Base-by-base conservation (phyloP, 2,888 invertebrate species). In the Drosophila paramelanica region DNA sequence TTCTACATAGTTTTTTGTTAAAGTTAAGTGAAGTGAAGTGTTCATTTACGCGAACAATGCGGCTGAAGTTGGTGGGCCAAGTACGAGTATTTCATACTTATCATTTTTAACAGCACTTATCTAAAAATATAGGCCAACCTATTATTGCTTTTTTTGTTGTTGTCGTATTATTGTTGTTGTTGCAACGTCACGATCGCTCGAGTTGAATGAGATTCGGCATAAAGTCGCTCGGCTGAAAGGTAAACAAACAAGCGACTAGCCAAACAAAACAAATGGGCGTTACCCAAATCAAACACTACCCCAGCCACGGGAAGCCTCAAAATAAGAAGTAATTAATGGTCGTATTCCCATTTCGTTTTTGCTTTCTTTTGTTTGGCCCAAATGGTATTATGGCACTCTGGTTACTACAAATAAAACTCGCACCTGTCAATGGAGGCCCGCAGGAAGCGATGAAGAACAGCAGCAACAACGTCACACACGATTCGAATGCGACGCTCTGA, bases 191-290 rank as follows among this genome's bases (percentile, higher is more conserved):
- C 73, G 77, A 77, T 67, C 77, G 58, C 58, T 45, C 57, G 52
- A 36, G 52, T 50, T 50, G 62, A 58, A 60, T 71, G 59, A 52
- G 55, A 60, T 49, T 69, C 59, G 64, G 56, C 45, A 55, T 27
- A 33, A 55, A 59, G 58, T 56, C 62, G 58, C 36, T 73, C 66
- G 64, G 59, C 36, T 23, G 57, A 85, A 88, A 88, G 53, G 77
- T 85, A 82, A 82, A 82, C 86, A 82, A 82, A 82, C 82, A 88
- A 59, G 71, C 84, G 65, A 70, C 74, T 71, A 80, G 67, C 76
- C 78, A 87, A 84, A 78, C 82, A 88, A 88, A 83, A 78, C 81
- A 89, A 82, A 84, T 76, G 79, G 89, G 90, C 86, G 90, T 88
- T 78, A 60, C 80, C 78, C 56, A 72, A 62, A 50, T 53, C 64